These are phyloP conservation scores for Chrysotoxum bicinctum DNA, from an alignment of 2,888 invertebrate genomes.

Conservation along the genomic window DNA sequence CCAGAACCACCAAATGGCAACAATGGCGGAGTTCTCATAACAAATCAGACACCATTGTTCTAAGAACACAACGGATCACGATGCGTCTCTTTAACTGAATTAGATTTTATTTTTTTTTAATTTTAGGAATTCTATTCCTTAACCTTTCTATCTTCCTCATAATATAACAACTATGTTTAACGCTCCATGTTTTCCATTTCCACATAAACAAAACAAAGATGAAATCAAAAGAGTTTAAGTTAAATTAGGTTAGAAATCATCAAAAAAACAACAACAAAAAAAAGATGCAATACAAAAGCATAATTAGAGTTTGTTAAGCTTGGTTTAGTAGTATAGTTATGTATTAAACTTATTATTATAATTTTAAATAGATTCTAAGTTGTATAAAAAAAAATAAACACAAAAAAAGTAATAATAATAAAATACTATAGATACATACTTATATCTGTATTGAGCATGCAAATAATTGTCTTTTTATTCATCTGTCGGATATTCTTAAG, in stretches of 20 bases:
- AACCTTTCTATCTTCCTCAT: slow-evolving; percentile 36
- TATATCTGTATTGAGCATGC: slow-evolving; percentile 55
- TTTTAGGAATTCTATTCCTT: slow-evolving; percentile 25
- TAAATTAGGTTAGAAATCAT: slow-evolving; percentile 28
- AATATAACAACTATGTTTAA: slow-evolving; percentile 28
- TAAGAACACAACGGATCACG: slow-evolving; percentile 34
- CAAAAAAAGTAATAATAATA: slow-evolving; percentile 26
- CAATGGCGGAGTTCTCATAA: slow-evolving; percentile 60
- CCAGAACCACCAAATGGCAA: slow-evolving; percentile 85
- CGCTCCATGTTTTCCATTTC: slow-evolving; percentile 54
- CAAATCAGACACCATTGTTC: slow-evolving; percentile 67
- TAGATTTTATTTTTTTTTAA: slow-evolving; percentile 8
- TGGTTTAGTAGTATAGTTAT: slow-evolving; percentile 51
- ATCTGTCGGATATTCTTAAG: too few species aligned
- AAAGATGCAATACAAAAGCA: slow-evolving; percentile 27
- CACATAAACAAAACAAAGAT: slow-evolving; percentile 25
- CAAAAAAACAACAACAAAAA: slow-evolving; percentile 5
- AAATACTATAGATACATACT: slow-evolving; percentile 44
- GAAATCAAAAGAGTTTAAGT: slow-evolving; percentile 39
- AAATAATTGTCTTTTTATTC: slow-evolving; percentile 22
- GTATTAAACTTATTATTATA: slow-evolving; percentile 36
- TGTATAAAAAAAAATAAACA: slow-evolving; percentile 50
- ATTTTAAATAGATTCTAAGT: slow-evolving; percentile 52
- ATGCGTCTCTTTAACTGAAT: slow-evolving; percentile 35
- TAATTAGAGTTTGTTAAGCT: slow-evolving; percentile 38